Evolutionary conservation across 2,888 invertebrate species (phyloP), one percentile per base, ranked within the genome.

Genomic region (Biston stratarius): DNA sequence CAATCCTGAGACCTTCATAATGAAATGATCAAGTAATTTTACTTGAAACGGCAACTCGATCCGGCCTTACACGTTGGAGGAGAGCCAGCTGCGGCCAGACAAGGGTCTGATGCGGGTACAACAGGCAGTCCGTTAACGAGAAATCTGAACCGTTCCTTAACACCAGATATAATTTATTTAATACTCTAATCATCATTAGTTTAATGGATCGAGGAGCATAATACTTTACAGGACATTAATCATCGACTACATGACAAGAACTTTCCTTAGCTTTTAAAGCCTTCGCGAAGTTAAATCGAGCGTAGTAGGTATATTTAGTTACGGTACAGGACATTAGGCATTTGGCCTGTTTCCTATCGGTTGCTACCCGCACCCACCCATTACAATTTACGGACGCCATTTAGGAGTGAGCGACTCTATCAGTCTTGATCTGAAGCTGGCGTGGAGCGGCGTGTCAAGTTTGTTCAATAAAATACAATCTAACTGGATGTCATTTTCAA

Each of bases 31-130:
- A 70, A 51, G 49, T 52, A 49, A 67, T 70, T 70, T 61, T 11
- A 47, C 47, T 60, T 52, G 47, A 62, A 64, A 64, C 48, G 47
- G 61, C 67, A 68, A 69, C 53, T 55, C 60, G 64, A 61, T 49
- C 48, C 45, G 55, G 40, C 45, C 48, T 33, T 48, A 53, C 49
- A 44, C 36, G 60, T 58, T 63, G 74, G 69, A 67, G 55, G 34
- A 44, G 34, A 40, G 12, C 75, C 76, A 78, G 74, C 76, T 77
- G 77, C 67, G 74, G 15, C 64, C 38, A 71, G 86, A 86, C 83
- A 82, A 76, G 83, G 85, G 85, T 83, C 71, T 85, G 85, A 87
- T 77, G 71, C 72, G 83, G 84, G 85, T 80, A 51, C 48, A 51
- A 56, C 51, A 24, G 34, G 40, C 67, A 15, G 38, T 38, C 15